Evolutionary conservation across 2,797 vertebrate species (phyloP).

Genomic region (Microctenopoma stevenorrisi): DNA sequence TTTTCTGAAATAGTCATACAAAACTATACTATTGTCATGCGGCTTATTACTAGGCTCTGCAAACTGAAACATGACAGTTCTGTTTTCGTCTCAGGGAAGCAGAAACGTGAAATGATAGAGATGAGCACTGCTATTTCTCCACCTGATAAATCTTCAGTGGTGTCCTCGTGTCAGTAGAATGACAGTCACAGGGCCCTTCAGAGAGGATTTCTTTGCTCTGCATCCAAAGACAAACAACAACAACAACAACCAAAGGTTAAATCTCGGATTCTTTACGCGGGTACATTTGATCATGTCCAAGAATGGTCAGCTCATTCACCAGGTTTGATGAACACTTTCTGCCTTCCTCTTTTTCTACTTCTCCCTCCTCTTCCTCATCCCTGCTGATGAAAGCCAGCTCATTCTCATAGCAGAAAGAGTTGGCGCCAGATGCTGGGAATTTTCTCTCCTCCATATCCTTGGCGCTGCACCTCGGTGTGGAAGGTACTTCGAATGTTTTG

Average conservation of each 20-base stretch:
- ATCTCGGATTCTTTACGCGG: slow-evolving; percentile 92
- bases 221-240: slow-evolving; percentile 63
- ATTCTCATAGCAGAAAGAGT: slow-evolving; percentile 96
- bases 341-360: slow-evolving; percentile 77
- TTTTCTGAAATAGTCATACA: slow-evolving; percentile 51
- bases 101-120: slow-evolving; percentile 19
- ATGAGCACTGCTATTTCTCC: slow-evolving; percentile 23
- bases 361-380: slow-evolving; percentile 83
- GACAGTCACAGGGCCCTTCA: slow-evolving; percentile 67
- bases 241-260: slow-evolving; percentile 76
- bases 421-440: slow-evolving; percentile 87
- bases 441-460: slow-evolving; percentile 96
- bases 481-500: slow-evolving; percentile 95
- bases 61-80: slow-evolving; percentile 31
- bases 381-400: slow-evolving; percentile 94
- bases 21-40: slow-evolving; percentile 64
- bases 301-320: slow-evolving; percentile 80
- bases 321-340: slow-evolving; percentile 81
- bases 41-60: slow-evolving; percentile 34
- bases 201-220: slow-evolving; percentile 81
- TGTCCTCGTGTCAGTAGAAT: slow-evolving; percentile 60
- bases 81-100: slow-evolving; percentile 39
- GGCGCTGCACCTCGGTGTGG: slow-evolving; percentile 93
- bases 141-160: slow-evolving; percentile 28
- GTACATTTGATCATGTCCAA: slow-evolving; percentile 85